Conservation (phyloP, 2,888 invertebrate species). For the Sepioteuthis lessoniana region DNA sequence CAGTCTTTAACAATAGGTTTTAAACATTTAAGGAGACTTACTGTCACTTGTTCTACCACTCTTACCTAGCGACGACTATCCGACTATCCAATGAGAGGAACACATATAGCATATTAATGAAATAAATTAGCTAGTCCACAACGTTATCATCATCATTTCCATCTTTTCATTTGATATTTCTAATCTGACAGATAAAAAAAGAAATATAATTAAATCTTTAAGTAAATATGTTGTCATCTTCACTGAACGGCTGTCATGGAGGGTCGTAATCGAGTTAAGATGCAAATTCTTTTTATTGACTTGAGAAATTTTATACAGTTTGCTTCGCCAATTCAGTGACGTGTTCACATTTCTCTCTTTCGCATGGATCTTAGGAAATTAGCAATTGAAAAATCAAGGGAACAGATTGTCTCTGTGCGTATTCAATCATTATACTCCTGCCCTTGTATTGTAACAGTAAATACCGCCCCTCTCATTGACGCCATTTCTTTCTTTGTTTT, state of each 20-base stretch:
- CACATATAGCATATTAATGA: too few species aligned
- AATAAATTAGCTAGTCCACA: too few species aligned
- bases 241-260: neutral
- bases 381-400: neutral
- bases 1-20: too few species aligned
- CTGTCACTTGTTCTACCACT: too few species aligned
- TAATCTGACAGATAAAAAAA: too few species aligned
- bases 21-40: too few species aligned
- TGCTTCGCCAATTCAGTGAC: neutral
- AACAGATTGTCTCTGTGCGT: neutral
- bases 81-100: too few species aligned
- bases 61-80: too few species aligned
- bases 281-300: conserved; percentile 1
- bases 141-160: too few species aligned
- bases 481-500: neutral
- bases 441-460: neutral
- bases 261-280: neutral
- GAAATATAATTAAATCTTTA: neutral
- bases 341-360: neutral
- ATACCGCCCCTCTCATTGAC: neutral
- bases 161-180: too few species aligned
- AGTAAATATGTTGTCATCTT: neutral
- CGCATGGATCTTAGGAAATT: too few species aligned
- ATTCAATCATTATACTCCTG: neutral
- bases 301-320: neutral